Conservation (phyloP, 2,797 vertebrate genomes). For the Phaenicophaeus curvirostris region DNA sequence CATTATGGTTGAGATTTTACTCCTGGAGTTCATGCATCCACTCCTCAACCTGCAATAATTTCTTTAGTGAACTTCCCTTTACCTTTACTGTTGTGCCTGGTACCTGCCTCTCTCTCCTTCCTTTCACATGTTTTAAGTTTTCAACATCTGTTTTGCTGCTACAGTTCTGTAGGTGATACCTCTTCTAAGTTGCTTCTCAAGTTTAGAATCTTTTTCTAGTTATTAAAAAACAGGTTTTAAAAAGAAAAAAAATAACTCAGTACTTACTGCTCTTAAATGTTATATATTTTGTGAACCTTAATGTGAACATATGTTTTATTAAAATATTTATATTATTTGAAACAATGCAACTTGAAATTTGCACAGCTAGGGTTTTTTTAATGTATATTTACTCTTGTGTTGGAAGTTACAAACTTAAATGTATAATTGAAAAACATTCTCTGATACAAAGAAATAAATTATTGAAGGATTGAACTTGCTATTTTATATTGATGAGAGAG, state of each 20-base stretch:
- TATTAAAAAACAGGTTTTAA: not conserved
- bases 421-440: constrained; percentile 57
- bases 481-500: not conserved
- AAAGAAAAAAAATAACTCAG: not conserved
- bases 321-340: constrained; percentile 79
- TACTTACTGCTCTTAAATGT: constrained; percentile 38
- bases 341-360: constrained; percentile 77
- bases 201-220: constrained; percentile 13
- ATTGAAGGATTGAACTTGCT: constrained; percentile 71
- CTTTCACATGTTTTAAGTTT: not conserved
- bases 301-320: constrained; percentile 71
- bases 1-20: not conserved
- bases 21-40: not conserved
- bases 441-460: constrained; percentile 76
- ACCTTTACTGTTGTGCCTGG: not conserved
- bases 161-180: not conserved
- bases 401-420: constrained; percentile 58
- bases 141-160: constrained; percentile 57
- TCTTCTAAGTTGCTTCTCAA: constrained; percentile 38
- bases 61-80: not conserved
- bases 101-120: not conserved
- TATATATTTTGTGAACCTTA: constrained; percentile 64
- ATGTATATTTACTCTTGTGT: constrained; percentile 46
- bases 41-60: not conserved
- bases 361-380: constrained; percentile 73